Conservation (phyloP, 2,113 vertebrate species). For the Addax nasomaculatus region DNA sequence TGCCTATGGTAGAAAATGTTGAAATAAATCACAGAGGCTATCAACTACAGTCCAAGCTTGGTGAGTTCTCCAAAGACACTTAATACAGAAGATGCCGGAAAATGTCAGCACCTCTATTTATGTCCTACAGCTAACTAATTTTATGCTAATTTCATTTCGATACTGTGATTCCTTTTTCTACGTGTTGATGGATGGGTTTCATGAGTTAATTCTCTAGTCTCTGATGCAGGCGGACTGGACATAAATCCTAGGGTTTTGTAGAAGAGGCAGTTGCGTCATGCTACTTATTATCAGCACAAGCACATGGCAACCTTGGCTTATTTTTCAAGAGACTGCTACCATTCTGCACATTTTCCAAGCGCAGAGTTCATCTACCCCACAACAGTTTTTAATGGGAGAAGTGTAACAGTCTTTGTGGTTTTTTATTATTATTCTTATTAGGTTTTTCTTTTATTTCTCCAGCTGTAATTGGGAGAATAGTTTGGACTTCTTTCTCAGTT, state of each 20-base stretch:
- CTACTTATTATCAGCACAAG: slow-evolving; percentile 58
- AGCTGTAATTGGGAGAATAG: neutral
- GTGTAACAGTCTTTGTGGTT: neutral
- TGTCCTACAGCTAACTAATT: slow-evolving; percentile 54
- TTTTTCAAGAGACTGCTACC: slow-evolving; percentile 42
- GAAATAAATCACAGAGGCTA: slow-evolving; percentile 46
- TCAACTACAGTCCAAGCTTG: neutral
- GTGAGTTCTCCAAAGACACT: slow-evolving; percentile 42
- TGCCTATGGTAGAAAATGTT: neutral
- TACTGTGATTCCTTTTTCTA: neutral
- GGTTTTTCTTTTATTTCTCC: neutral
- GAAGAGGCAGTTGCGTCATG: slow-evolving; percentile 22
- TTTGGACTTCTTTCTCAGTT: neutral
- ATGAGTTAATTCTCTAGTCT: slow-evolving; percentile 61
- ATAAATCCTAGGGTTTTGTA: slow-evolving; percentile 24
- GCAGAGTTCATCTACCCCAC: neutral
- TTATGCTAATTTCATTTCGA: slow-evolving; percentile 38
- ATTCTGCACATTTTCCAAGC: neutral
- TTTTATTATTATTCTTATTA: slow-evolving; percentile 30
- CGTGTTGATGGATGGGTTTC: slow-evolving; percentile 60
- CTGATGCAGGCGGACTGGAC: neutral
- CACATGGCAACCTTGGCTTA: slow-evolving; percentile 26
- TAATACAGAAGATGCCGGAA: neutral
- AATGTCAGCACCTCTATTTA: slow-evolving; percentile 46
- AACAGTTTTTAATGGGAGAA: neutral